Conservation (phyloP, 2,888 invertebrate genomes). For the Ditylenchus weischeri region DNA sequence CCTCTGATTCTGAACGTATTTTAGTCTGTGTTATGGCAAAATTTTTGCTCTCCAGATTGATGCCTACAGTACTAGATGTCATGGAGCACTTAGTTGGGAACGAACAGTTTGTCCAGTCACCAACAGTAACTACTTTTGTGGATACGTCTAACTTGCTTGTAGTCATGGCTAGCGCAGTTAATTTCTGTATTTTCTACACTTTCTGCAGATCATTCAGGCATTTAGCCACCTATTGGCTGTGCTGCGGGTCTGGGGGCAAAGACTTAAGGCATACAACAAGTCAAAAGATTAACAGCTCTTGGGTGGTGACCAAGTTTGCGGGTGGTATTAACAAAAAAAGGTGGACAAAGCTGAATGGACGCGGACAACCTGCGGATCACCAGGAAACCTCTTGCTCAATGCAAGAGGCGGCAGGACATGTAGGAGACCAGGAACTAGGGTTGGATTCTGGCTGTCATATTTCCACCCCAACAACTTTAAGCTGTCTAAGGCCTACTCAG, state of each 20-base stretch:
- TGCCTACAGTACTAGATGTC: conserved; percentile 39
- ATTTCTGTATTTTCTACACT: conserved; percentile 39
- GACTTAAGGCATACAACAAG: background rate
- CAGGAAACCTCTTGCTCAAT: too few species aligned
- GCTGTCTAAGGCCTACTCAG: too few species aligned
- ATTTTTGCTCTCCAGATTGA: conserved; percentile 39
- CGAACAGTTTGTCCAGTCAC: conserved; percentile 26
- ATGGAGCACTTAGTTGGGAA: conserved; percentile 34
- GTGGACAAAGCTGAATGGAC: too few species aligned
- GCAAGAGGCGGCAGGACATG: too few species aligned
- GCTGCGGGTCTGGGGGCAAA: background rate
- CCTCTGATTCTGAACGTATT: conserved; percentile 33
- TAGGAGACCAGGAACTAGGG: too few species aligned
- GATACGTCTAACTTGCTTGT: conserved; percentile 37
- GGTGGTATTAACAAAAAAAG: too few species aligned
- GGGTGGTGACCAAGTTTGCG: too few species aligned
- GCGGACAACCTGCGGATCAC: too few species aligned
- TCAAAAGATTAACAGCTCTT: background rate
- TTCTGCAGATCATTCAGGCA: conserved; percentile 34
- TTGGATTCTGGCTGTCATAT: too few species aligned
- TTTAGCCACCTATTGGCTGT: background rate
- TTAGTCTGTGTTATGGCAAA: conserved; percentile 36
- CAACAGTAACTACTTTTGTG: conserved; percentile 32
- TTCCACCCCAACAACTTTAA: too few species aligned
- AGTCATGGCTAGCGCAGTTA: conserved; percentile 29